Evolutionary conservation across 2,797 vertebrate genomes (phyloP).

Genomic region (Corythornis leucogaster): DNA sequence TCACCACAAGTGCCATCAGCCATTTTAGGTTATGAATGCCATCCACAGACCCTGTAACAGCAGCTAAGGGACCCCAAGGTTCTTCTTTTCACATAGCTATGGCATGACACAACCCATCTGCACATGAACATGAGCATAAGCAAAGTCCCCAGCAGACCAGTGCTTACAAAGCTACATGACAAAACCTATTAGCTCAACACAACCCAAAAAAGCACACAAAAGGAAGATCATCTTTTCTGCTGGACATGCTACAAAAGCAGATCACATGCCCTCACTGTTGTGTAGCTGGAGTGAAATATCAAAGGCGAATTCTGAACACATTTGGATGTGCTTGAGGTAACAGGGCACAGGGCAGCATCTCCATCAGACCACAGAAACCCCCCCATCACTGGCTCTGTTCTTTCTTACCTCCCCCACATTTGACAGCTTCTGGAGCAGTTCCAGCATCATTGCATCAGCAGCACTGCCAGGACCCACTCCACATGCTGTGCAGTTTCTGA

Average conservation of each 20-base stretch:
- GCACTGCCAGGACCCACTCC: constrained; percentile 20
- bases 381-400: background rate
- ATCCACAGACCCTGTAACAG: fast-evolving
- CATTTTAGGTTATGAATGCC: background rate
- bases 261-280: background rate
- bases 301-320: constrained; percentile 32
- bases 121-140: background rate
- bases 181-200: background rate
- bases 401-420: background rate
- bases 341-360: background rate
- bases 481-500: constrained; percentile 45
- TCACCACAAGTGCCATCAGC: background rate
- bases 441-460: constrained; percentile 2
- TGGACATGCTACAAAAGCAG: background rate
- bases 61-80: background rate
- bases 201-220: background rate
- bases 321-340: background rate
- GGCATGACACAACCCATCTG: background rate
- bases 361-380: background rate
- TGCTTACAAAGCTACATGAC: background rate
- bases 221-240: background rate
- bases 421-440: background rate
- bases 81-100: background rate
- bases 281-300: background rate
- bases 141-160: background rate